These are phyloP conservation scores for Phytoseiulus persimilis DNA, from an alignment of 2,888 invertebrate genomes.

Conservation along the genomic window DNA sequence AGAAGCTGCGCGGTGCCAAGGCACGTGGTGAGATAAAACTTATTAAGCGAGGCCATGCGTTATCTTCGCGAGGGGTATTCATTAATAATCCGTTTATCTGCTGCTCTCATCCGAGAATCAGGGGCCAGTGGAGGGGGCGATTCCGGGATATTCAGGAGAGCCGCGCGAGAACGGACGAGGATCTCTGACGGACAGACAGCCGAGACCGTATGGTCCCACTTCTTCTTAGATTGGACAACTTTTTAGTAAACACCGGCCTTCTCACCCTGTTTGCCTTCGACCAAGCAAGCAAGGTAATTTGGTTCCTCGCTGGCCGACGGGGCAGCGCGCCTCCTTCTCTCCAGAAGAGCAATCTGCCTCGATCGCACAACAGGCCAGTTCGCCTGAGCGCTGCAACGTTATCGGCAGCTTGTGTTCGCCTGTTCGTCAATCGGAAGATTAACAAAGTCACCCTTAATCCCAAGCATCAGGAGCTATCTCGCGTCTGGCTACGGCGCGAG, in stretches of 20 bases:
- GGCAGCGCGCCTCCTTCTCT: background rate
- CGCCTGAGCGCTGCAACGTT: background rate
- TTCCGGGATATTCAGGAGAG: background rate
- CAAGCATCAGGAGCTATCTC: background rate
- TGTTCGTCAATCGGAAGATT: background rate
- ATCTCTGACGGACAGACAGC: background rate
- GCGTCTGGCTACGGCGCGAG: background rate
- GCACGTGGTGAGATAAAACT: slow-evolving; percentile 5
- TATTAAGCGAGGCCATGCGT: slow-evolving; percentile 5
- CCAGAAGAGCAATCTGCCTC: background rate
- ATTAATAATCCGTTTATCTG: slow-evolving; percentile 5
- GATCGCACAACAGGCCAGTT: background rate
- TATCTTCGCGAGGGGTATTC: background rate
- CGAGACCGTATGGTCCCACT: background rate
- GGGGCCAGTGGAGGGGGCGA: background rate
- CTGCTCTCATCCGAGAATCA: background rate
- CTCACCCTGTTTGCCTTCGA: background rate
- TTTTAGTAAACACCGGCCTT: background rate
- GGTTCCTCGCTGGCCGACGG: background rate
- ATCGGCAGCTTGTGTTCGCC: background rate
- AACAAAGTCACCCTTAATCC: background rate
- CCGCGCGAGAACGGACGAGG: background rate
- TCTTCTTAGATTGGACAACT: background rate
- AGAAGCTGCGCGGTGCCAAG: background rate
- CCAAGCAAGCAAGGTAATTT: background rate